Evolutionary conservation across 2,888 invertebrate species (phyloP), one percentile per base, ranked within the genome.

Genomic region (Candidula unifasciata): DNA sequence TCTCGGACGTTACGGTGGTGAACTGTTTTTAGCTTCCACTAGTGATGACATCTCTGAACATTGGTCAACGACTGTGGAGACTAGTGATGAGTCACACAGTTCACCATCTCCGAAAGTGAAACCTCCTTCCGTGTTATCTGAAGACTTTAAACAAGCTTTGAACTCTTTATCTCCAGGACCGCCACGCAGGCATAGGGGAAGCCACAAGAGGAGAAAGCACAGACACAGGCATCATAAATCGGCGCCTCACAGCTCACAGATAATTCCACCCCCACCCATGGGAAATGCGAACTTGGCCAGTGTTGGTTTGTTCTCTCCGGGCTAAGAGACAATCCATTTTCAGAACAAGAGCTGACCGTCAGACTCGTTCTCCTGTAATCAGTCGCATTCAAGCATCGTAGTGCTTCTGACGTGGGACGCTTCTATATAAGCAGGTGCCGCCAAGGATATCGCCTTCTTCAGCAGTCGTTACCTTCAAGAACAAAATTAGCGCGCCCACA

Each of bases 51-150:
- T 27, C 27, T 2, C 6, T 73, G 77, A 30, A 57, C n/a, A 77
- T 18, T 13, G n/a, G 18, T 73, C 77, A 60, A 3, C 21, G 16
- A 24, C 30, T 3, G 33, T 21, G 3, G 37, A 73, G 52, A 37
- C 1, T 27, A n/a, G 52, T 73, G 13, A 24, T 24, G 8, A 5
- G 10, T 6, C 73, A 5, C 69, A 37, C n/a, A 68, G n/a, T 68
- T 71, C 71, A 24, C 1, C 24, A 35, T 13, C 24, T 37, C 24
- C 6, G 2, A 77, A 60, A 60, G 33, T 21, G 3, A 54, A 77
- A 1, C 57, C 33, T 44, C 73, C 52, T n/a, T 73, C 77, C 33
- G 60, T 60, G 33, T 77, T 77, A 77, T 77, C 77, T 33, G 27
- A 77, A 1, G 33, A 35, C 16, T 77, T 77, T 60, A 77, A 77